These are phyloP conservation scores for Ptychochromis oligacanthus DNA, from an alignment of 2,113 vertebrate genomes.

Conservation along the genomic window DNA sequence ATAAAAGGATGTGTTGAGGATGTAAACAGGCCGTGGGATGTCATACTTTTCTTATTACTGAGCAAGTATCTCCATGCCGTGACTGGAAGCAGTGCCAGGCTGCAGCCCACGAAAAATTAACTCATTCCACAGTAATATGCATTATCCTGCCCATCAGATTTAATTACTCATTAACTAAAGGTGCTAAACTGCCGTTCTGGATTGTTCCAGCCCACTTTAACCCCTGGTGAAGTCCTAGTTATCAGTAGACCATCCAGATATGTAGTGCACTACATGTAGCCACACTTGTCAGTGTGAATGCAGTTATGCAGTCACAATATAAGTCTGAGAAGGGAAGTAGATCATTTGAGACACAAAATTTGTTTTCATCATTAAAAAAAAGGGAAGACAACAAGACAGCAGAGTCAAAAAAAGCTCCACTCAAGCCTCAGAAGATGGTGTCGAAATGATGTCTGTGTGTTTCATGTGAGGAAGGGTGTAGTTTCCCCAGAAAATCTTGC, in stretches of 20 bases:
- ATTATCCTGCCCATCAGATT: too few species aligned
- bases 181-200: too few species aligned
- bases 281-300: neutral
- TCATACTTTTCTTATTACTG: too few species aligned
- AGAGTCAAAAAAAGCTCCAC: fast-evolving
- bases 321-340: neutral
- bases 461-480: neutral
- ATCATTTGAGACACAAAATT: neutral
- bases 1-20: too few species aligned
- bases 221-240: neutral
- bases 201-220: too few species aligned
- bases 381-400: too few species aligned
- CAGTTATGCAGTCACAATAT: neutral
- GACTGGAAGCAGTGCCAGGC: too few species aligned
- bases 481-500: fast-evolving
- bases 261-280: fast-evolving
- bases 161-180: too few species aligned
- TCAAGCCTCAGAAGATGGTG: neutral
- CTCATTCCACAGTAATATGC: too few species aligned
- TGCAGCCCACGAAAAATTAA: too few species aligned
- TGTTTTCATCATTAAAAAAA: neutral
- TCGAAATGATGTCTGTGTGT: neutral
- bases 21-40: too few species aligned
- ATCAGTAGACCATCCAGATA: neutral
- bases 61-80: too few species aligned